phyloP scores from a whole-genome alignment of 2,113 vertebrate genomes.

The Anseranas semipalmata region DNA sequence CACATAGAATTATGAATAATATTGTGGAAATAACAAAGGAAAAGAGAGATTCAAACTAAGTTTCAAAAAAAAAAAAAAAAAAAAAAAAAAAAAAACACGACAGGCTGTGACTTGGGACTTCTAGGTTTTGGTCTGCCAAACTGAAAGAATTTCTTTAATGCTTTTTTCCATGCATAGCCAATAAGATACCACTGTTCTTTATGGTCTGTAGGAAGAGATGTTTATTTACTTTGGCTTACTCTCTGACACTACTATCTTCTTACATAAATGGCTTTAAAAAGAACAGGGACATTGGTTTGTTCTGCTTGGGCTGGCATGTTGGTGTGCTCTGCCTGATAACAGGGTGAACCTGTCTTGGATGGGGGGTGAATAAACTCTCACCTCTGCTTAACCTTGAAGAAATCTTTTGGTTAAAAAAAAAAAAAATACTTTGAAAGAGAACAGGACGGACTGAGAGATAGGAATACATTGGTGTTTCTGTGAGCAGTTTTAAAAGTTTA shows the following conservation, averaged over 20 bases:
- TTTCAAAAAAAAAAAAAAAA: not conserved
- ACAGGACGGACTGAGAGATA: not conserved
- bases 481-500: not conserved
- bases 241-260: not conserved
- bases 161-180: not conserved
- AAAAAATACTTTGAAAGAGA: not conserved
- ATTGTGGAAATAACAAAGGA: not conserved
- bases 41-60: not conserved
- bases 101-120: not conserved
- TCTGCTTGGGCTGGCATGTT: not conserved
- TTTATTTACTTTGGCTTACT: not conserved
- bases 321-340: not conserved
- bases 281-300: accelerated
- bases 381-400: not conserved
- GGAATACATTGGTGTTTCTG: not conserved
- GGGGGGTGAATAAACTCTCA: not conserved
- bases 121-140: not conserved
- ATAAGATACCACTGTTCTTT: not conserved
- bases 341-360: not conserved
- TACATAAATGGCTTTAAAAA: not conserved
- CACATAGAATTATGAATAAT: not conserved
- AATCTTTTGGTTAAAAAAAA: not conserved
- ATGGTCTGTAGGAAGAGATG: not conserved
- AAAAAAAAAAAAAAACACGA: not conserved
- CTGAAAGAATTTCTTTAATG: not conserved